These are phyloP conservation scores for Zonotrichia albicollis DNA, from an alignment of 2,797 vertebrate genomes.

Conservation along the genomic window DNA sequence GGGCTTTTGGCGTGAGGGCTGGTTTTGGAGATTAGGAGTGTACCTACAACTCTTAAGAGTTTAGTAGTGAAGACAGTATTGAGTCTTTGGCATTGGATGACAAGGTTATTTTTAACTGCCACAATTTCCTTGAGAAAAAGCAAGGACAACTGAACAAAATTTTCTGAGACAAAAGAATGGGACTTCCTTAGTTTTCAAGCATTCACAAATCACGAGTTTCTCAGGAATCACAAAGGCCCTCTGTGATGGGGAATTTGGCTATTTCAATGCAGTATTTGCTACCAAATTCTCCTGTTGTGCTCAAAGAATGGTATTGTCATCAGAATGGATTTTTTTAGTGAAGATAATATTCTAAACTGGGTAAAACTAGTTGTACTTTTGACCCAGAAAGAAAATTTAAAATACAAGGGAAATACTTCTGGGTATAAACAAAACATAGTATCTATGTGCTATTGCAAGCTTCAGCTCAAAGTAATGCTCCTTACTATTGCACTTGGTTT, in stretches of 20 bases:
- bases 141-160: background rate
- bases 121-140: background rate
- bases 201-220: fast-evolving
- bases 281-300: background rate
- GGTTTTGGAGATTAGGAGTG: background rate
- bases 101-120: background rate
- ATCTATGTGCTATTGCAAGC: background rate
- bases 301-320: background rate
- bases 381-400: background rate
- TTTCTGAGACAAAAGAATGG: background rate
- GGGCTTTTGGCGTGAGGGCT: background rate
- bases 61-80: background rate
- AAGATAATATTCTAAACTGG: background rate
- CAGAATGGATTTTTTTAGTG: background rate
- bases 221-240: background rate
- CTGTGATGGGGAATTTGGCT: background rate
- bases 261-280: background rate
- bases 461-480: background rate
- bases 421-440: background rate
- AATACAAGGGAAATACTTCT: background rate
- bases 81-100: background rate
- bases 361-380: background rate
- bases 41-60: background rate
- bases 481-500: background rate
- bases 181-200: background rate